These are phyloP conservation scores for Gila robusta DNA, from an alignment of 2,797 vertebrate species.

Conservation along the genomic window DNA sequence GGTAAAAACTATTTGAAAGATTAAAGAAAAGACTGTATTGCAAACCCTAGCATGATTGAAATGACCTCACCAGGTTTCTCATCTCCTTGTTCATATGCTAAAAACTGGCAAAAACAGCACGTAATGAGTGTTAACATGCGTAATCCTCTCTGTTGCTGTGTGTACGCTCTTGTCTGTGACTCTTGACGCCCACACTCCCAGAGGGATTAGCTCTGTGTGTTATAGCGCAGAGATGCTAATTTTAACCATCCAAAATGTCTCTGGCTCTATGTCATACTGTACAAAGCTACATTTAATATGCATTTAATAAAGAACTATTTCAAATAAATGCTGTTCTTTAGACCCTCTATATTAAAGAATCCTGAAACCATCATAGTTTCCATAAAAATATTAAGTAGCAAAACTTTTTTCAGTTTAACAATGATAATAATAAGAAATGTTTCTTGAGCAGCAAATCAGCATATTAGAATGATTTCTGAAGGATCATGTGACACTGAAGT, in stretches of 20 bases:
- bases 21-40: constrained; percentile 14
- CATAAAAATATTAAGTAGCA: too few relatives aligned
- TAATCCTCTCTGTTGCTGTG: constrained; percentile 82
- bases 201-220: constrained; percentile 78
- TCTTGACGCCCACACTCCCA: constrained; percentile 73
- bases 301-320: neutral
- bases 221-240: constrained; percentile 74
- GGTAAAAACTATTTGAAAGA: neutral
- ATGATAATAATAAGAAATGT: too few relatives aligned
- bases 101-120: constrained; percentile 69
- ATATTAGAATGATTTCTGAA: neutral
- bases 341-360: too few relatives aligned
- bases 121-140: constrained; percentile 82
- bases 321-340: too few relatives aligned
- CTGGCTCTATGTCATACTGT: constrained; percentile 11
- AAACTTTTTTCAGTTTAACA: too few relatives aligned
- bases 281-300: constrained; percentile 16
- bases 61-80: constrained; percentile 69
- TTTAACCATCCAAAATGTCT: constrained; percentile 63
- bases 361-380: too few relatives aligned
- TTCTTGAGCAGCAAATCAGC: too few relatives aligned
- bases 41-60: constrained; percentile 51
- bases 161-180: constrained; percentile 72
- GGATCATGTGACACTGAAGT: neutral
- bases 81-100: constrained; percentile 83